A percentile compares a stretch with the other conserved stretches of the same genome.
These are phyloP conservation scores for Bombus consobrinus DNA, from an alignment of 1,140 invertebrate genomes.

Conservation along the genomic window DNA sequence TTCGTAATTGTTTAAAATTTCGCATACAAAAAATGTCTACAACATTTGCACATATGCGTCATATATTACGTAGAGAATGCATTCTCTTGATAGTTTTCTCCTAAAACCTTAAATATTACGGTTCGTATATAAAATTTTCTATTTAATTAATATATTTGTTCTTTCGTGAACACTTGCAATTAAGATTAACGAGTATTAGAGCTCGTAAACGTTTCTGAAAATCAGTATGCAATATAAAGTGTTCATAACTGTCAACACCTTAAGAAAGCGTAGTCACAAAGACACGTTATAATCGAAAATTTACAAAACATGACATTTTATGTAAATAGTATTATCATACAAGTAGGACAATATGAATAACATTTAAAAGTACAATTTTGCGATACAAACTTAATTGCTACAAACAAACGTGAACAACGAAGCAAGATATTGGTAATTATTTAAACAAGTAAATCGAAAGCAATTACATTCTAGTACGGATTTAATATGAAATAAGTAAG, in stretches of 20 bases:
- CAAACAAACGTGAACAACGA: slow-evolving; percentile 65
- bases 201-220: slow-evolving; percentile 49
- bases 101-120: slow-evolving; percentile 61
- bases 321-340: slow-evolving; percentile 75
- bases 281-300: slow-evolving; percentile 67
- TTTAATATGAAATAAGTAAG: slow-evolving; percentile 62
- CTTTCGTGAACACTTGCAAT: slow-evolving; percentile 49
- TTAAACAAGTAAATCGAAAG: slow-evolving; percentile 29
- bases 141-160: slow-evolving; percentile 59
- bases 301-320: slow-evolving; percentile 80
- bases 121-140: slow-evolving; percentile 67
- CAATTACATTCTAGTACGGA: slow-evolving; percentile 29
- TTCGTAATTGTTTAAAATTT: slow-evolving; percentile 24
- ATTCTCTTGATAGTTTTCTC: slow-evolving; percentile 15
- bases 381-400: slow-evolving; percentile 71
- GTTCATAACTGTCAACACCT: slow-evolving; percentile 41
- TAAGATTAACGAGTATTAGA: slow-evolving; percentile 49
- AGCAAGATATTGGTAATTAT: slow-evolving; percentile 49
- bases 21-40: slow-evolving; percentile 41
- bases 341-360: slow-evolving; percentile 76
- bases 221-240: slow-evolving; percentile 42
- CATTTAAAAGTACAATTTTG: slow-evolving; percentile 78
- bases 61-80: slow-evolving; percentile 22
- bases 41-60: slow-evolving; percentile 19
- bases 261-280: slow-evolving; percentile 55